These are phyloP conservation scores for Ectemnius continuus DNA, from an alignment of 2,888 invertebrate species.

Conservation along the genomic window DNA sequence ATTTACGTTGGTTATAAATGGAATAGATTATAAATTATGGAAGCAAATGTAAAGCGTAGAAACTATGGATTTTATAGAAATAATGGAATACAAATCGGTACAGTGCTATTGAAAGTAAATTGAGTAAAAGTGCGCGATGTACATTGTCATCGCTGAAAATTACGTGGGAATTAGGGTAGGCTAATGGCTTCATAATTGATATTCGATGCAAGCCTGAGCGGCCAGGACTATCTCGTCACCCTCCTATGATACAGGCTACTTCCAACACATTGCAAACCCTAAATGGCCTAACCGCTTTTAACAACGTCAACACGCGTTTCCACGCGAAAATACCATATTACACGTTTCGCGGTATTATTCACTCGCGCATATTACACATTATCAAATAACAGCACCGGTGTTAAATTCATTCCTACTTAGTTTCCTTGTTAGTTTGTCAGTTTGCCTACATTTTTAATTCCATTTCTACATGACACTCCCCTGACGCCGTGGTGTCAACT, in stretches of 20 bases:
- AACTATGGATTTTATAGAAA: no score
- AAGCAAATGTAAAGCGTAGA: no score
- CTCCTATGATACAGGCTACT: slow-evolving; percentile 46
- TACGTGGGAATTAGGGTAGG: slow-evolving; percentile 55
- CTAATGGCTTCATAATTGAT: slow-evolving; percentile 62
- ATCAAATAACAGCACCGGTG: no score
- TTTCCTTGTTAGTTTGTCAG: background rate
- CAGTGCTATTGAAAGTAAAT: slow-evolving; percentile 33
- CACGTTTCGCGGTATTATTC: background rate
- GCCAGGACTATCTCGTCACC: background rate
- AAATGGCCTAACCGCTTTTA: slow-evolving; percentile 45
- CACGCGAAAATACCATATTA: slow-evolving; percentile 13
- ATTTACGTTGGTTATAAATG: no score
- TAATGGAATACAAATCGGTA: no score
- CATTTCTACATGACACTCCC: no score
- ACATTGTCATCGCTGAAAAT: slow-evolving; percentile 55
- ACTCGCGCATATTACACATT: no score
- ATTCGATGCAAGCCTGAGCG: slow-evolving; percentile 52
- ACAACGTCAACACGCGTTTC: slow-evolving; percentile 19
- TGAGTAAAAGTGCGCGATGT: slow-evolving; percentile 52
- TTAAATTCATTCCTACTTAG: background rate
- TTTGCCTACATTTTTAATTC: no score
- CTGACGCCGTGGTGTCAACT: no score
- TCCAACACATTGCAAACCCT: slow-evolving; percentile 43
- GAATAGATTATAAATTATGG: no score